These are phyloP conservation scores for Perizoma affinitatum DNA, from an alignment of 2,888 invertebrate species.

Conservation along the genomic window DNA sequence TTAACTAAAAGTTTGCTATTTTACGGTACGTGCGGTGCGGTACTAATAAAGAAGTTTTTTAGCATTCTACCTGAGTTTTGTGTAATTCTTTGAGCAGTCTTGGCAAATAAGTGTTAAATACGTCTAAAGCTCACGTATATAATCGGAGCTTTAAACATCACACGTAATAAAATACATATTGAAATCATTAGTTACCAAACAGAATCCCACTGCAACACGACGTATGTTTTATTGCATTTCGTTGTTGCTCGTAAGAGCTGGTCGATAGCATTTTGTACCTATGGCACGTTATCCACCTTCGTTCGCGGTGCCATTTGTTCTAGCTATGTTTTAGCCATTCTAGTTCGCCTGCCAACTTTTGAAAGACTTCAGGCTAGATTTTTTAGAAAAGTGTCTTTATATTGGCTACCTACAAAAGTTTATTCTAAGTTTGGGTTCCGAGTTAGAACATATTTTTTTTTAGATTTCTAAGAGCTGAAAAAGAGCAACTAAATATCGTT, in stretches of 20 bases:
- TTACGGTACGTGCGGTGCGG: no score
- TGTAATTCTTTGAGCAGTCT: no score
- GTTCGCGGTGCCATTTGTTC: conserved; percentile 42
- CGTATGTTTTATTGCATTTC: conserved; percentile 44
- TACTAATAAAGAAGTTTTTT: no score
- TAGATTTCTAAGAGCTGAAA: no score
- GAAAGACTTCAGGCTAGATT: neutral
- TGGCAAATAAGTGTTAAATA: neutral
- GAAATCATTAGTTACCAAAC: conserved; percentile 11
- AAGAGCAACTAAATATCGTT: no score
- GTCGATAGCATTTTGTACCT: conserved; percentile 44
- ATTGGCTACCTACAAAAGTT: no score
- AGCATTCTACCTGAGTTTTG: no score
- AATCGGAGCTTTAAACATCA: neutral
- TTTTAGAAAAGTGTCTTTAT: neutral
- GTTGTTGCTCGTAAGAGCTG: conserved; percentile 40
- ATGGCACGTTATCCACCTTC: conserved; percentile 56
- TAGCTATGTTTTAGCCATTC: conserved; percentile 20
- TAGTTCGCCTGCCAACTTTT: no score
- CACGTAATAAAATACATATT: neutral
- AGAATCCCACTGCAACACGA: conserved; percentile 25
- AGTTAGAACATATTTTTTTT: no score
- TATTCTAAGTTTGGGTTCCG: no score
- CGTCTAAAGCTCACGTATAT: neutral
- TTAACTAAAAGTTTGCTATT: no score